A percentile compares a stretch with the other conserved stretches of the same genome.
Conservation (phyloP, 2,113 vertebrate genomes). For the Tychaedon coryphoeus region DNA sequence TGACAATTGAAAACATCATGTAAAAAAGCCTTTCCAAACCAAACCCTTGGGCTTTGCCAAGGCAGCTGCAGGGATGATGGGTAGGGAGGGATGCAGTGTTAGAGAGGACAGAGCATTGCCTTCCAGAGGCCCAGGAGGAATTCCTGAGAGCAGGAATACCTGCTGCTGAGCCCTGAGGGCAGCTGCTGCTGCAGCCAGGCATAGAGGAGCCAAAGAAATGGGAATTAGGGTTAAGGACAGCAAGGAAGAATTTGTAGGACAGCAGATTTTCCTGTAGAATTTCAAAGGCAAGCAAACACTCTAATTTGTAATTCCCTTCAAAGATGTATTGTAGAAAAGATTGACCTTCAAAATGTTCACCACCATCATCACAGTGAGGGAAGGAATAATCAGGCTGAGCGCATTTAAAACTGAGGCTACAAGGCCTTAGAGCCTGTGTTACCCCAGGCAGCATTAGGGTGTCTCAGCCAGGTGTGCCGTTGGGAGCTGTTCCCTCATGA, state of each 20-base stretch:
- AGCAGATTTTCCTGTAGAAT: not conserved
- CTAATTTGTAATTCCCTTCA: not conserved
- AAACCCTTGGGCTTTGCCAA: not conserved
- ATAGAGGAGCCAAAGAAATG: not conserved
- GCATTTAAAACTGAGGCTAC: not conserved
- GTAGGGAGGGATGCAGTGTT: accelerated
- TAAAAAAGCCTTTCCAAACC: not conserved
- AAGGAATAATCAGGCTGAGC: not conserved
- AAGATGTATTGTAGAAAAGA: not conserved
- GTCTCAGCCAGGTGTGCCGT: not conserved
- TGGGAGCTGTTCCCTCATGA: not conserved
- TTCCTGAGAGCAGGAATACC: not conserved
- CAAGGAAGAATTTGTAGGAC: not conserved
- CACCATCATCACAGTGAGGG: not conserved
- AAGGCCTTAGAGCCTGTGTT: not conserved
- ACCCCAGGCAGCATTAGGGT: not conserved
- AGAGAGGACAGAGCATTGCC: not conserved
- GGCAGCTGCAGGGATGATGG: not conserved
- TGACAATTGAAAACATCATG: not conserved
- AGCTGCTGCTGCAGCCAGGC: not conserved
- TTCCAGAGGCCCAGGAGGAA: not conserved
- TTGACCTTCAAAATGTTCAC: not conserved
- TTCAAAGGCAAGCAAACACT: not conserved
- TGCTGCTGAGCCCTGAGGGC: not conserved
- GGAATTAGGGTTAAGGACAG: not conserved